Base-by-base conservation (phyloP, 1,140 invertebrate species). In the Rhagoletis zephyria region DNA sequence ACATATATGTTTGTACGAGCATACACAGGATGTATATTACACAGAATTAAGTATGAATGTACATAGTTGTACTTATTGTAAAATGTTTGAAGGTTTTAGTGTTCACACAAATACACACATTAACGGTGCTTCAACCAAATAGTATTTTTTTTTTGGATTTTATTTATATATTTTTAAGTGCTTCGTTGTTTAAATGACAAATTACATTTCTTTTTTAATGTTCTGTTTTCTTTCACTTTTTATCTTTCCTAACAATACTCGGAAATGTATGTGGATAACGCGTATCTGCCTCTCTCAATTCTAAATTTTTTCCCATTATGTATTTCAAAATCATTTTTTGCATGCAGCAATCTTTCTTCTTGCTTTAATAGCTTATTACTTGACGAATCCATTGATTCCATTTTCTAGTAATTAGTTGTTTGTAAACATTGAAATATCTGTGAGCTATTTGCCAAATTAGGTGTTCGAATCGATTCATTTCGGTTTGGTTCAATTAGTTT, bases 391-490 rank as follows among this genome's bases (percentile, higher is more conserved):
- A 42, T n/a, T 45, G 85, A 70, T 40, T 85, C n/a, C n/a, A 56
- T 56, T 56, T 56, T 7, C 2, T 56, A 56, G 5, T 56, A 10
- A 56, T 30, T 30, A 59, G n/a, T 19, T 30, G 5, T 85, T n/a
- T 40, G 19, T 85, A n/a, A 60, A 85, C 40, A 42, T 19, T 12
- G 30, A 40, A 30, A 30, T 77, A 87, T 74, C 12, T 87, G 30
- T 74, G 60, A 42, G 70, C 45, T 59, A 60, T 60, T 85, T 70
- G 86, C 67, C 51, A 70, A 87, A 70, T 59, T 51, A 70, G 70
- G 19, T 70, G n/a, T 87, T 65, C 48, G 56, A 87, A 87, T 70
- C 64, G 64, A 10, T 51, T 87, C 51, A n/a, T n/a, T 86, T 86
- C n/a, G 40, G 42, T 87, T 59, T 14, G 56, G 4, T 88, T 87